A percentile compares a stretch with the other conserved stretches of the same genome.
phyloP scores from a whole-genome alignment of 2,888 invertebrate species.

The Nudaria mundana region DNA sequence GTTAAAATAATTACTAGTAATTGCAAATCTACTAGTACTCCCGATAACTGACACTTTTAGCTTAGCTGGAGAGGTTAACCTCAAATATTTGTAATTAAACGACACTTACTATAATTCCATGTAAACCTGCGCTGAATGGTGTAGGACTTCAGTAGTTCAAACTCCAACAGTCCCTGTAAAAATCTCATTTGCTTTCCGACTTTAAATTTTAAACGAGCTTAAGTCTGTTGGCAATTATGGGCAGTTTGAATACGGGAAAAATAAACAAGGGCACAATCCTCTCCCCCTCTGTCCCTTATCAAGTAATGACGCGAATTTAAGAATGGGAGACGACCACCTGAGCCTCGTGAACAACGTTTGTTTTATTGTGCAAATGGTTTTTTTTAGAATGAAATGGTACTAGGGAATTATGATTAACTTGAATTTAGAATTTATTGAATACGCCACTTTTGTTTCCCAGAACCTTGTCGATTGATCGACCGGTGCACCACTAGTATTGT shows the following conservation, averaged over 20 bases:
- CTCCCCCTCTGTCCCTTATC: slow-evolving; percentile 51
- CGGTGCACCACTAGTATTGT: no score
- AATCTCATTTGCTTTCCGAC: slow-evolving; percentile 32
- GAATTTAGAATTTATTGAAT: no score
- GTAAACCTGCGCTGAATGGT: no score
- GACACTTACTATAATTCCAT: no score
- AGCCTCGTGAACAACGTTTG: slow-evolving; percentile 34
- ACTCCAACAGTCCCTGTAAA: slow-evolving; percentile 19
- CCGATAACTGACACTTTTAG: no score
- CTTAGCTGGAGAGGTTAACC: no score
- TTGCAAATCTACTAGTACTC: no score
- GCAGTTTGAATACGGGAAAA: slow-evolving; percentile 49
- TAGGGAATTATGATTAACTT: background rate
- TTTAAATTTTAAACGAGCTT: slow-evolving; percentile 54
- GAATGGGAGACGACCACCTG: slow-evolving; percentile 60
- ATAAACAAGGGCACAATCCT: slow-evolving; percentile 50
- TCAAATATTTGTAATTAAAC: no score
- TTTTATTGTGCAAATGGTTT: slow-evolving; percentile 4
- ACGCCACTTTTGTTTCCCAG: no score
- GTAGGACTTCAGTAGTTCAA: no score
- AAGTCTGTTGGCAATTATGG: slow-evolving; percentile 55
- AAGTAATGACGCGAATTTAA: slow-evolving; percentile 64
- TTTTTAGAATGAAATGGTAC: background rate
- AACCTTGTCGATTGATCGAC: no score
- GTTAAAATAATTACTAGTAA: no score